Base-by-base conservation (phyloP, 1,140 invertebrate species). In the Drosophila navojoa region DNA sequence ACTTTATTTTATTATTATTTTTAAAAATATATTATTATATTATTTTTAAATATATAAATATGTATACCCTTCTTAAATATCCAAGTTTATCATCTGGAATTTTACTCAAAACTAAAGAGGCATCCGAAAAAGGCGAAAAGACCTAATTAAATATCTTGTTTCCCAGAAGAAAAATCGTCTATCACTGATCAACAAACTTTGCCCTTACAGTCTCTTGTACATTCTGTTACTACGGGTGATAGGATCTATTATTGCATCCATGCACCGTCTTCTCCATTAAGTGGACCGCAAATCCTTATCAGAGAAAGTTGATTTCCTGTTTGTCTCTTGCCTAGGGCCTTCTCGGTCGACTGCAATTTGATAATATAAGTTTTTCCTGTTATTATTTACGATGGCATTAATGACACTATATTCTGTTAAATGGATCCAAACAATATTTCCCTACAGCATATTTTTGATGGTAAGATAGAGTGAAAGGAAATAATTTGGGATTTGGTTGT, bases 171-270 rank as follows among this genome's bases (percentile, higher is more conserved):
- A 32, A 32, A 3, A 32, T 7, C 3, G 5, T 32, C 29, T 32
- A 1, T 32, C 29, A 10, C 1, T 35, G 7, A 6, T 35, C 32
- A 10, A 1, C 7, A 6, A 7, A 35, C 7, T 35, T 35, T 9
- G 32, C 32, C 9, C 10, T 35, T 35, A 35, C 0, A 9, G 1
- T 15, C 40, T 5, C 15, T 44, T 15, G 2, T 44, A 32, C 6
- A 32, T 44, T 15, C 42, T 44, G 5, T 13, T 42, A 42, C 11
- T n/a, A 42, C 40, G 10, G 11, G 40, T 42, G 40, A n/a, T n/a
- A 42, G n/a, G 40, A 42, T 42, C 42, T 44, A 44, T 44, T 44
- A 15, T 6, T 44, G 42, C 42, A 15, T 44, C 42, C n/a, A 44
- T 44, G 42, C 15, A 44, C 2, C n/a, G 13, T 0, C 42, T 16